Evolutionary conservation across 2,113 vertebrate genomes (phyloP).

Genomic region (Pelmatolapia mariae): DNA sequence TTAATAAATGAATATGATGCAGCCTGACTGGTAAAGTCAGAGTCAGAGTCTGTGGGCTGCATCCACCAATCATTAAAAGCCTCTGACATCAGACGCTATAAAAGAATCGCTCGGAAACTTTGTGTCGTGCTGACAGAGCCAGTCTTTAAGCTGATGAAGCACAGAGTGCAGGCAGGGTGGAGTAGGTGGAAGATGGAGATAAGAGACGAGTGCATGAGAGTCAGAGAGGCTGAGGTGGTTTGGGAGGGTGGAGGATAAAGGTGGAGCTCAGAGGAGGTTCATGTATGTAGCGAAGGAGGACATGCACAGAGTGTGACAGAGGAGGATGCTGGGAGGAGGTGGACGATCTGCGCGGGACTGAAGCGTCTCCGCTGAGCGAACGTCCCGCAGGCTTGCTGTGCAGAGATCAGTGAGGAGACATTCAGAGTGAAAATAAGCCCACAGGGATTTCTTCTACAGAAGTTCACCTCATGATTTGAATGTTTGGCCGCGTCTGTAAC

Average conservation of each 20-base stretch:
- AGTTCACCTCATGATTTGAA: neutral
- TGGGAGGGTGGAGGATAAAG: neutral
- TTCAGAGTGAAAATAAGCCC: neutral
- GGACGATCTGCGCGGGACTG: neutral
- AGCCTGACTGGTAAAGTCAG: neutral
- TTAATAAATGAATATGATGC: neutral
- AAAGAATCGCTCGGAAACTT: neutral
- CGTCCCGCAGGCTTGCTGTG: neutral
- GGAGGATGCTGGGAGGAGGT: neutral
- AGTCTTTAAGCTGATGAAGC: neutral
- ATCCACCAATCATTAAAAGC: neutral
- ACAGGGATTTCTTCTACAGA: neutral
- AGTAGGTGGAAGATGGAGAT: neutral
- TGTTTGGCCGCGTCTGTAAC: neutral
- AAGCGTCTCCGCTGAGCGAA: neutral
- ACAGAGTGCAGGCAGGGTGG: neutral
- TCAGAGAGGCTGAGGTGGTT: neutral
- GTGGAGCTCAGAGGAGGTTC: neutral
- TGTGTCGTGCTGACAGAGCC: neutral
- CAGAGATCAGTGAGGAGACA: neutral
- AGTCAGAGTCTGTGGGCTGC: neutral
- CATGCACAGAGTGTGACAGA: neutral
- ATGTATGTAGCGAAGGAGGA: neutral
- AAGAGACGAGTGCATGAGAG: neutral
- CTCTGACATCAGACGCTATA: neutral